Conservation (phyloP, 2,797 vertebrate species). For the Halcyon smyrnensis region DNA sequence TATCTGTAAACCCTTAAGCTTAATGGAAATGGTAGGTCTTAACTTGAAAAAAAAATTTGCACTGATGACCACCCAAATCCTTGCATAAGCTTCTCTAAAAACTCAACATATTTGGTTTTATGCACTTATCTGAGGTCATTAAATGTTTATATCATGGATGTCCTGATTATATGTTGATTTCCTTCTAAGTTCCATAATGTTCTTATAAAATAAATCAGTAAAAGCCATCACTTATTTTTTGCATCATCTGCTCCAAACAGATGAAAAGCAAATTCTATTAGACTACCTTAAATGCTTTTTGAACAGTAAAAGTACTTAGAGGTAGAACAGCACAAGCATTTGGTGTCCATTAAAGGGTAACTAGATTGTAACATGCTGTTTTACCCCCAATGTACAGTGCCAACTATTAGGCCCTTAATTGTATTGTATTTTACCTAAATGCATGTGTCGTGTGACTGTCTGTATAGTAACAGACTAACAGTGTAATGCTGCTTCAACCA, state of each 20-base stretch:
- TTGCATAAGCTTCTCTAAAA: slow-evolving; percentile 18
- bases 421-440: neutral
- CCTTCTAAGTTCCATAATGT: slow-evolving; percentile 4
- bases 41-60: neutral
- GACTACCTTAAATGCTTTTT: slow-evolving; percentile 1
- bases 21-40: slow-evolving; percentile 11
- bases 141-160: slow-evolving; percentile 26
- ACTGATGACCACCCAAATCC: neutral
- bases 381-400: neutral
- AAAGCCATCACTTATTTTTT: slow-evolving; percentile 4
- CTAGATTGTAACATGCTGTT: neutral
- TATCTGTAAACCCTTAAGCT: neutral
- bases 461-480: neutral
- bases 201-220: slow-evolving; percentile 45
- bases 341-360: neutral
- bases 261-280: slow-evolving; percentile 32
- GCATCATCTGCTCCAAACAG: slow-evolving; percentile 19
- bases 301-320: slow-evolving; percentile 4
- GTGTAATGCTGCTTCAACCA: neutral
- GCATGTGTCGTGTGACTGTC: neutral
- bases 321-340: neutral
- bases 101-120: neutral
- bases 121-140: neutral
- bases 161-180: slow-evolving; percentile 41
- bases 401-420: neutral